Evolutionary conservation across 2,888 invertebrate genomes (phyloP).

Genomic region (Tetranychus piercei): DNA sequence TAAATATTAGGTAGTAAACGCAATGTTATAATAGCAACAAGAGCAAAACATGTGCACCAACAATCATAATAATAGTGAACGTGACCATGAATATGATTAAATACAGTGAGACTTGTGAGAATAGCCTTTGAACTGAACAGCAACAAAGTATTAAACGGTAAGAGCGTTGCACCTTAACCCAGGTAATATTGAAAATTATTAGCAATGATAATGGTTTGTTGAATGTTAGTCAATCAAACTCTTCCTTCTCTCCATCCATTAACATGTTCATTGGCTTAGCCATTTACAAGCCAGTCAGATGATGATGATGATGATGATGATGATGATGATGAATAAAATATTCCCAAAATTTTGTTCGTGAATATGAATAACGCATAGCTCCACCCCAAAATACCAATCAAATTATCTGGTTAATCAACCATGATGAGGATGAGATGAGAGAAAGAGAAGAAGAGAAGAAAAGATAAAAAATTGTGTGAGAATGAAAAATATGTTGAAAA

Average conservation of each 20-base stretch:
- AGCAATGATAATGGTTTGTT: not conserved
- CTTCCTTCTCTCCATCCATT: not conserved
- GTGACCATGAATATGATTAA: slow-evolving; percentile 1
- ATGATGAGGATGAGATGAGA: not conserved
- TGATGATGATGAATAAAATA: not conserved
- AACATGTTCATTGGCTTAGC: not conserved
- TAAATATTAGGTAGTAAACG: too few species aligned
- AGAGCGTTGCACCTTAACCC: not conserved
- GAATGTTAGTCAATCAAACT: not conserved
- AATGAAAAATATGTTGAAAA: not conserved
- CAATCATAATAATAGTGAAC: not conserved
- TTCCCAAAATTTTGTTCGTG: not conserved
- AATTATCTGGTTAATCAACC: slow-evolving; percentile 1
- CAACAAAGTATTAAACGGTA: not conserved
- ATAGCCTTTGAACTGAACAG: too few species aligned
- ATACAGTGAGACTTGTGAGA: not conserved
- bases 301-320: not conserved
- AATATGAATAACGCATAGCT: not conserved
- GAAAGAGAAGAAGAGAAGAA: not conserved
- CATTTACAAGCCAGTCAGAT: not conserved
- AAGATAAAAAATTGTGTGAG: not conserved
- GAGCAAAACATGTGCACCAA: not conserved
- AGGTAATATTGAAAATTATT: not conserved
- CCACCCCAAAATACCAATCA: not conserved
- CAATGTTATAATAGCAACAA: not conserved